phyloP scores from a whole-genome alignment of 2,888 invertebrate genomes.

The Argyresthia albistria region DNA sequence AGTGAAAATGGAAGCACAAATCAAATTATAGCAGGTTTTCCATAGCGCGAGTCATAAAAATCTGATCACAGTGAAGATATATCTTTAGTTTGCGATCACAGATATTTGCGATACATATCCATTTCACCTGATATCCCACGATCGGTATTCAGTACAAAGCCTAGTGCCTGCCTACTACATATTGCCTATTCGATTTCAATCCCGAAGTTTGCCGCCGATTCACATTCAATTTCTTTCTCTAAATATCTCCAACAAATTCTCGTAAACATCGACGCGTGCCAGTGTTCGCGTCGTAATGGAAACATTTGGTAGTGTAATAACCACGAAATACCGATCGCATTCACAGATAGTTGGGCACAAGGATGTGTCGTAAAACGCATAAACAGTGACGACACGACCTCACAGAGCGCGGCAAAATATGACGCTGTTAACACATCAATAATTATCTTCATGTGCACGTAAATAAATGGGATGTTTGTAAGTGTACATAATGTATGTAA shows the following conservation, averaged over 20 bases:
- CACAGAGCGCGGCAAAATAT: too few relatives aligned
- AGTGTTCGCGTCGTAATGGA: not conserved
- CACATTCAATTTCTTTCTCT: not conserved
- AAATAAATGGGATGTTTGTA: too few relatives aligned
- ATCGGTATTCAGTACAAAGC: not conserved
- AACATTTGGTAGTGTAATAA: constrained; percentile 4
- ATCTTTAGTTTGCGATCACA: too few relatives aligned
- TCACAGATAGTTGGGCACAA: constrained; percentile 40
- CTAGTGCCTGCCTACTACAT: not conserved
- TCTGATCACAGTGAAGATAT: too few relatives aligned
- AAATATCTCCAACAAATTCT: too few relatives aligned
- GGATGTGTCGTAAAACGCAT: constrained; percentile 20
- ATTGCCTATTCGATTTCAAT: not conserved
- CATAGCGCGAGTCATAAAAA: too few relatives aligned
- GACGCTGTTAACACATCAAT: too few relatives aligned
- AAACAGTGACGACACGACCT: too few relatives aligned
- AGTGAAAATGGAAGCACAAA: too few relatives aligned
- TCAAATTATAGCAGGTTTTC: too few relatives aligned
- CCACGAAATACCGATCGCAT: constrained; percentile 25
- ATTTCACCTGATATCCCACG: not conserved
- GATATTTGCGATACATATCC: not conserved
- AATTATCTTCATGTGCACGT: too few relatives aligned
- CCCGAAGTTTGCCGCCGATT: not conserved
- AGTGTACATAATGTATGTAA: too few relatives aligned
- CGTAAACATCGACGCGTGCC: not conserved